These are phyloP conservation scores for Cristatella mucedo DNA, from an alignment of 2,888 invertebrate genomes.

Conservation along the genomic window DNA sequence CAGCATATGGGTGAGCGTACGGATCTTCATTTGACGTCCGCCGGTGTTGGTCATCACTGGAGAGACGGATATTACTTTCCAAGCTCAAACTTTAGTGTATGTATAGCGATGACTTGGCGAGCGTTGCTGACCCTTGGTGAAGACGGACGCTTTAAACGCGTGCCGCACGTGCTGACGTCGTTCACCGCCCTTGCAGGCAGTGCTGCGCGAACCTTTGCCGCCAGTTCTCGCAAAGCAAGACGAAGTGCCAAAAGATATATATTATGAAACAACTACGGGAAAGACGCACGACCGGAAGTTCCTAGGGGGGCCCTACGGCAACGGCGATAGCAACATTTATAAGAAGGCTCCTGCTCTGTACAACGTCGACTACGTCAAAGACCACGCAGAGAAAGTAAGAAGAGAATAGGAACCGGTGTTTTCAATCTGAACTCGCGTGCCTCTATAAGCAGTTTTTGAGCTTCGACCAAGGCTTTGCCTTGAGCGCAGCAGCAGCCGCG, in stretches of 20 bases:
- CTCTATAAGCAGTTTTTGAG: background rate
- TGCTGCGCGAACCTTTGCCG: slow-evolving; percentile 32
- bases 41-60: slow-evolving; percentile 37
- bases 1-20: slow-evolving; percentile 2
- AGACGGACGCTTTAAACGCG: too few relatives aligned
- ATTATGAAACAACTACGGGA: slow-evolving; percentile 33
- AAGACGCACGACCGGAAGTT: slow-evolving; percentile 29
- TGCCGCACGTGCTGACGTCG: too few relatives aligned
- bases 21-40: slow-evolving; percentile 33
- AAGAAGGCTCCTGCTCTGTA: slow-evolving; percentile 35
- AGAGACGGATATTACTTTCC: slow-evolving; percentile 38
- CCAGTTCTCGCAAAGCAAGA: slow-evolving; percentile 27
- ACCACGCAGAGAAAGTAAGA: slow-evolving; percentile 34
- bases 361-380: slow-evolving; percentile 35
- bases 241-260: slow-evolving; percentile 26
- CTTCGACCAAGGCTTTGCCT: background rate
- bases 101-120: slow-evolving; percentile 5
- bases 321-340: slow-evolving; percentile 21
- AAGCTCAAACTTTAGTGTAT: slow-evolving; percentile 33
- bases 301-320: slow-evolving; percentile 22
- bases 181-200: slow-evolving; percentile 19
- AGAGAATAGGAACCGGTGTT: background rate
- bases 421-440: background rate
- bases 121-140: too few relatives aligned
- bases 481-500: background rate